Evolutionary conservation across 2,797 vertebrate species (phyloP).

Genomic region (Girardinus metallicus): DNA sequence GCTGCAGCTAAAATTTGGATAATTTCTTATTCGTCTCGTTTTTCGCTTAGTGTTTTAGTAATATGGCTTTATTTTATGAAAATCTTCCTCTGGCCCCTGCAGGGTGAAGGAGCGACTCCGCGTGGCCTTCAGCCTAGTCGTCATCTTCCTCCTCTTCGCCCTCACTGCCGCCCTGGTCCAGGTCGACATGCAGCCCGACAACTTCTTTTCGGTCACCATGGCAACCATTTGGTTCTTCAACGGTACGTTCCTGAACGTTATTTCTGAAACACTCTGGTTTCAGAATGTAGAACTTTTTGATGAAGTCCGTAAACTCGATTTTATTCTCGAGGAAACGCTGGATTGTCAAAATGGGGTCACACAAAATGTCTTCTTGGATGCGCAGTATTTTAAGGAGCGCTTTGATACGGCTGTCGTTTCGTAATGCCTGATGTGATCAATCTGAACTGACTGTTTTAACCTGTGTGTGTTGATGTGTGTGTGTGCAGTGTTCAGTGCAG

Average conservation of each 20-base stretch:
- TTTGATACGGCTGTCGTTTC: not conserved
- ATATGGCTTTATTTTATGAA: not conserved
- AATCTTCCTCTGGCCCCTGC: not conserved
- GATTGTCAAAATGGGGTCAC: not conserved
- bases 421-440: not conserved
- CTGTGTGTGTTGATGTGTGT: slow-evolving; percentile 13
- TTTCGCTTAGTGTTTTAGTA: not conserved
- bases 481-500: slow-evolving; percentile 81
- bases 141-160: slow-evolving; percentile 86
- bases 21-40: not conserved
- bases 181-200: slow-evolving; percentile 76
- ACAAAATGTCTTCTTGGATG: not conserved
- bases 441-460: not conserved
- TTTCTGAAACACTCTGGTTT: not conserved
- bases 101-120: slow-evolving; percentile 86
- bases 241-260: slow-evolving; percentile 59
- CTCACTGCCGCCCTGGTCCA: slow-evolving; percentile 86
- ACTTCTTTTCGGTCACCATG: slow-evolving; percentile 91
- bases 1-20: not conserved
- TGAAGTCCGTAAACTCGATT: not conserved
- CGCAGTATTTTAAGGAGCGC: not conserved
- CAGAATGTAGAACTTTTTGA: not conserved
- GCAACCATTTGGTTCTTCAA: slow-evolving; percentile 90
- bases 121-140: slow-evolving; percentile 83
- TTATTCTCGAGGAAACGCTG: not conserved